Base-by-base conservation (phyloP, 2,113 vertebrate species). In the Eidolon helvum region DNA sequence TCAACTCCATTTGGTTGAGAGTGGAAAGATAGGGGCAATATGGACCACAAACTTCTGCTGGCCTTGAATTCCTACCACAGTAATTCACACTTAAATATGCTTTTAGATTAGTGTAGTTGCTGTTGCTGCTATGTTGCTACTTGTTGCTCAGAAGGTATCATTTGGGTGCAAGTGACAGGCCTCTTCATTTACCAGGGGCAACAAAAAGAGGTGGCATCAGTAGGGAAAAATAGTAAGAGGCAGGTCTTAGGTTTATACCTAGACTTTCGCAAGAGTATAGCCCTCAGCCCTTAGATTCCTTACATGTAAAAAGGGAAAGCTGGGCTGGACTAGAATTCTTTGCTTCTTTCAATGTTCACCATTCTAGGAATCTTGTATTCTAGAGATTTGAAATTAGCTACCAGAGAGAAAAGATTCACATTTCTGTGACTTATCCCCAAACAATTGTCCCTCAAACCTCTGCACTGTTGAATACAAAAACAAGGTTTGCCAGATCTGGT, bases 221-320 rank as follows among this genome's bases (percentile, higher is more conserved):
- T 19, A 22, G 24, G 28, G 7, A 72, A 79, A 24, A 11, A 33
- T 30, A 11, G 5, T 16, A 33, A 72, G n/a, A 90, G 45, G 28
- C 26, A 30, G 57, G 77, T 35, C 30, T 69, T 24, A 21, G 18
- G 10, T n/a, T 72, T 63, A 63, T 53, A 33, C 30, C 35, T 75
- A 59, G 48, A 53, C 35, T 59, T 50, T 18, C 4, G 12, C 35
- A n/a, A 84, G n/a, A n/a, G 16, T 0, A 2, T 33, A 1, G 0
- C 28, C 55, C 63, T 59, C 35, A 0, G 45, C 57, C 40, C 53
- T 53, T 18, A 1, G 14, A 45, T 75, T 69, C 11, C 43, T 63
- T 26, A 22, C 35, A 3, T 28, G 22, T 57, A 24, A 45, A 80
- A 85, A 28, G 10, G 40, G 22, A 53, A 91, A 30, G 1, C 82